A percentile compares a stretch with the other conserved stretches of the same genome.
Conservation (phyloP, 2,113 vertebrate species). For the Triplophysa tibetana region DNA sequence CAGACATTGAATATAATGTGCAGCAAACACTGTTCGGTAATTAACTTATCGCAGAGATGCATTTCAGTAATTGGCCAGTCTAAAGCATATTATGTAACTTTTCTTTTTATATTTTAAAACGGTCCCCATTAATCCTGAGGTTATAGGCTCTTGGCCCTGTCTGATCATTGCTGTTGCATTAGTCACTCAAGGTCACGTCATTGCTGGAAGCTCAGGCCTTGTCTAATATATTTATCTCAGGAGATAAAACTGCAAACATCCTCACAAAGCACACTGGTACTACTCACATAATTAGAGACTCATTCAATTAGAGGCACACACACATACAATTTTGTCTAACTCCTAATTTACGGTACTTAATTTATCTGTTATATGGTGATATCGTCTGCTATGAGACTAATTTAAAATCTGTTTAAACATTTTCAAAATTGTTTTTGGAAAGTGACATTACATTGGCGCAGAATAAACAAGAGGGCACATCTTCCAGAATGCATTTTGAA, state of each 20-base stretch:
- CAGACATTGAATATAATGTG: too few species aligned
- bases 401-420: background rate
- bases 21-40: too few species aligned
- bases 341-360: background rate
- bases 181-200: slow-evolving; percentile 72
- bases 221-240: slow-evolving; percentile 68
- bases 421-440: background rate
- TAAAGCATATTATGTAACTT: slow-evolving; percentile 54
- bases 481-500: slow-evolving; percentile 16
- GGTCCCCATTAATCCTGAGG: slow-evolving; percentile 55
- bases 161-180: slow-evolving; percentile 63
- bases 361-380: background rate
- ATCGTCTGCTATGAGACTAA: background rate
- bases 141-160: slow-evolving; percentile 58
- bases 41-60: background rate
- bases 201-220: slow-evolving; percentile 66
- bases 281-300: slow-evolving; percentile 41
- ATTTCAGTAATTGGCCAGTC: background rate
- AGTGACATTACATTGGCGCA: slow-evolving; percentile 37
- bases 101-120: slow-evolving; percentile 62
- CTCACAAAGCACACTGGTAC: slow-evolving; percentile 52
- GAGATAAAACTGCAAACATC: slow-evolving; percentile 53
- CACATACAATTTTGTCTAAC: slow-evolving; percentile 7
- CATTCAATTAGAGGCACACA: background rate
- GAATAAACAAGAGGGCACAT: background rate